Base-by-base conservation (phyloP, 2,888 invertebrate genomes). In the Petrophora chlorosata region DNA sequence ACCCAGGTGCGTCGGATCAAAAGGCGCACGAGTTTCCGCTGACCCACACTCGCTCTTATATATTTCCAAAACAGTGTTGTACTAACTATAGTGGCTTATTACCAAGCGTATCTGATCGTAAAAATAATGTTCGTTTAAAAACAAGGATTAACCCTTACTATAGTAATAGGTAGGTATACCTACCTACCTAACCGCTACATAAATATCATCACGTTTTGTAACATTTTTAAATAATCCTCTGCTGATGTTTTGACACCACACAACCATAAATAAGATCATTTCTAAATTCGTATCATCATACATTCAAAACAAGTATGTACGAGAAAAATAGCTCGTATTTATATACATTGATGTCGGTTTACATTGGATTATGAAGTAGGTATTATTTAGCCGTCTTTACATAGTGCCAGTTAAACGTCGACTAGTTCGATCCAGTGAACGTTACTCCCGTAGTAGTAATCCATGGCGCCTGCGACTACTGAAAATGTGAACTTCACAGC, bases 201-300 rank as follows among this genome's bases (percentile, higher is more conserved):
- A 49, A 49, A 41, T 47, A 47, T 35, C 28, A 15, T 19, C 47
- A 26, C 32, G 25, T 35, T 36, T 38, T 41, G 19, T 4, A 39
- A 49, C 42, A 43, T 39, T 49, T 43, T 43, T 34, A 49, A 23
- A 33, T 35, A 47, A 47, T 41, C 47, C 25, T 42, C 26, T 14
- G 10, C 26, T 38, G 33, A 29, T 43, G 49, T 49, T 49, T 49
- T 49, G 49, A 49, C 49, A 38, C 28, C 38, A 13, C 38, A 28
- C 32, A 43, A 23, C 19, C 49, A 43, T 49, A 49, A 49, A 49
- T 43, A 39, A 49, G 16, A 32, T 10, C 16, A 29, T 30, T 22
- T 38, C 22, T 39, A 38, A 33, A 43, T 49, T 32, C 23, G 28
- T 33, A 15, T 13, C 19, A 48, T 38, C 9, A 28, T 17, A 29